Base-by-base conservation (phyloP, 2,797 vertebrate genomes). In the Passerculus sandwichensis region DNA sequence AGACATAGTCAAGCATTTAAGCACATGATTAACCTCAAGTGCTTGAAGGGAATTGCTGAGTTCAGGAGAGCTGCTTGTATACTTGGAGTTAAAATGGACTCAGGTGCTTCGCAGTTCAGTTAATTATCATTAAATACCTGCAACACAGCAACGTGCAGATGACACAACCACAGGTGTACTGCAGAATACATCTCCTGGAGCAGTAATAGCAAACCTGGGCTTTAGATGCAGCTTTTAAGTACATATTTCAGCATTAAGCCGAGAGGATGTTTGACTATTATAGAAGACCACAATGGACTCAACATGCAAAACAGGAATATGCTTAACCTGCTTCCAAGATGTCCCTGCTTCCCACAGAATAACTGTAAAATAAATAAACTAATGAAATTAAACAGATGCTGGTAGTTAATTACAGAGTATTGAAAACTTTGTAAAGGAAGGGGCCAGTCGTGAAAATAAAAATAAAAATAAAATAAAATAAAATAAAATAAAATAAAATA, bases 121-220 rank as follows among this genome's bases (percentile, higher is more conserved):
- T 91, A 89, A 94, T 92, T 85, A 73, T 60, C 82, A 88, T 70
- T 85, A 89, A 96, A 83, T 50, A 77, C 34, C 40, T 17, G 29
- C 79, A 72, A 53, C 54, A 77, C 70, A 88, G 36, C 82, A 69
- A 78, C 13, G 29, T 7, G 56, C 38, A 85, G 59, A 65, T 29
- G 65, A 48, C 36, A 87, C 32, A 85, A 6, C 54, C 29, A 84
- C n/a, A 62, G 51, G 21, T 34, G 26, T 30, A 30, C 32, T 56
- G 56, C 44, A 72, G 30, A 88, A 80, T 32, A 47, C 29, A 47
- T 14, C 26, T 62, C 36, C 84, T 32, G 17, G 5, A 83, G 53
- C 30, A 81, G 36, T 44, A 61, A 65, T 6, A 66, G 26, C 30
- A 71, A 83, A 66, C 32, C 40, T 26, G 26, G 6, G 0, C 0